Evolutionary conservation across 1,140 invertebrate species (phyloP), one percentile per base, ranked within the genome.

Genomic region (Ceratina australensis): DNA sequence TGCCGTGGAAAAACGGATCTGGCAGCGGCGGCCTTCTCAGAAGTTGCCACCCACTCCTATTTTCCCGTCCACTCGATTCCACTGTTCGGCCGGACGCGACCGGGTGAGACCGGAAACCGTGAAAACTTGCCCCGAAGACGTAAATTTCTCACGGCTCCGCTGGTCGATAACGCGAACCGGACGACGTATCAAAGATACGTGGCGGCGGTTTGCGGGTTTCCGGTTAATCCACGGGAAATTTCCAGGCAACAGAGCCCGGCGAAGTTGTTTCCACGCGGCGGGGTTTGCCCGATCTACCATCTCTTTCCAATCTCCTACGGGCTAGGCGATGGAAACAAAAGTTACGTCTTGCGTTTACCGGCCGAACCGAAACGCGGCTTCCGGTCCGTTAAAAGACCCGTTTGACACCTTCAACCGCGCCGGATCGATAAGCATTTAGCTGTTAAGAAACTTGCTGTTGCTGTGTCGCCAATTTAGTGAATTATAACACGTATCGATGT

Each of bases 141-240:
- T 50, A 59, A 75, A 75, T 67, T 75, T 75, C 72, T 61, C 66
- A 59, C 42, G 56, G 42, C 20, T 42, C 33, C 49, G 24, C 2
- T 5, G 13, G 16, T 7, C 28, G 28, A 76, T 76, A 76, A 61
- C 57, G 49, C 47, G 20, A 42, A 56, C 26, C 8, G 59, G 18
- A 22, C 50, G 49, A 28, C 5, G 33, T 47, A 60, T 42, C 49
- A 22, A 64, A 57, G 75, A 72, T 64, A 72, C 20, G 49, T 12
- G 73, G 22, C 10, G 8, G 18, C 33, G 28, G 68, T 24, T 65
- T 26, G 74, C 47, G 66, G 56, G 28, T 71, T 78, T 64, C 75
- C 75, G 68, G 68, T 78, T 78, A 78, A 78, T 78, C 64, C 68
- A 47, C 22, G 12, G 59, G n/a, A 57, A 72, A 78, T 78, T 72